Percentiles rank a stretch among this genome's conserved stretches.
Evolutionary conservation across 2,797 vertebrate genomes (phyloP).

Genomic region (Staurois parvus): DNA sequence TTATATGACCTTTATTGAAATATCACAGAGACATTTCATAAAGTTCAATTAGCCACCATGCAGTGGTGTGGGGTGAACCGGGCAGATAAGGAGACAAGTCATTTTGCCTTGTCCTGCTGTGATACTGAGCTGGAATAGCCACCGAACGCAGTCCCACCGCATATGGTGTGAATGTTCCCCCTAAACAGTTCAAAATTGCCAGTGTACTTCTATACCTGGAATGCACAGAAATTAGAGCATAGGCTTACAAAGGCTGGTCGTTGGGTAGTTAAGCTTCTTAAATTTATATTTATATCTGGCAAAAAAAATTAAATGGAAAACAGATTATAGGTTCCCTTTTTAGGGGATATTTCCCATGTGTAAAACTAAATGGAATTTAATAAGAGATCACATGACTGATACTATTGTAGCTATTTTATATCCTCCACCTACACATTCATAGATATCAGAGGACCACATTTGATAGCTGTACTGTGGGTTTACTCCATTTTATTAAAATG

Average conservation of each 20-base stretch:
- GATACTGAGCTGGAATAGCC: too few relatives aligned
- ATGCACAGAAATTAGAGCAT: not conserved
- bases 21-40: too few relatives aligned
- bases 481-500: not conserved
- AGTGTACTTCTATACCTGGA: not conserved
- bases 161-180: too few relatives aligned
- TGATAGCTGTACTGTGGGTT: not conserved
- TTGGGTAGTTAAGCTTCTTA: not conserved
- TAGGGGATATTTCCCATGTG: not conserved
- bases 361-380: not conserved
- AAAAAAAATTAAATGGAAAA: not conserved
- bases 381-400: not conserved
- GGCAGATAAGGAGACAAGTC: too few relatives aligned
- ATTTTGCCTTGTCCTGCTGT: too few relatives aligned
- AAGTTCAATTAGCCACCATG: too few relatives aligned
- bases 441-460: not conserved
- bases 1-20: too few relatives aligned
- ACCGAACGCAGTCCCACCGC: too few relatives aligned
- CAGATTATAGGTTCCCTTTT: not conserved
- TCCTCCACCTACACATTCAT: not conserved
- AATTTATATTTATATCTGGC: not conserved
- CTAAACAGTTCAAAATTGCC: not conserved
- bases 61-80: too few relatives aligned
- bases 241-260: not conserved
- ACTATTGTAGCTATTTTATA: not conserved